Conservation (phyloP, 2,797 vertebrate species). For the Halcyon chelicuti region DNA sequence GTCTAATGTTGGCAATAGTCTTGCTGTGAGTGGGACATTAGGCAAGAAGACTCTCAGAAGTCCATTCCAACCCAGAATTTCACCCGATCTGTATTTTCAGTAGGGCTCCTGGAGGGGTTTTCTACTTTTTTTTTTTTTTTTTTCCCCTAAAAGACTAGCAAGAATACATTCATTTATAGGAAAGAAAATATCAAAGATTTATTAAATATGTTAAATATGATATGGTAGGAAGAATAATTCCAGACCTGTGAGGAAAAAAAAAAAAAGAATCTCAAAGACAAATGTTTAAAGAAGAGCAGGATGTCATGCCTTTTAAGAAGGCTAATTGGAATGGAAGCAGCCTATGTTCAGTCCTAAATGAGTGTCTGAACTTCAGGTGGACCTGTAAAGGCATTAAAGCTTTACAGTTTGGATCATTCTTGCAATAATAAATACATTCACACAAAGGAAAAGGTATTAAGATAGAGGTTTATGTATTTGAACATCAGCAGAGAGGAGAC, state of each 20-base stretch:
- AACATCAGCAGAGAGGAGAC: not conserved
- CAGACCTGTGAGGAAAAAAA: not conserved
- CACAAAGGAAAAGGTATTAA: not conserved
- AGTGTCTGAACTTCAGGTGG: not conserved
- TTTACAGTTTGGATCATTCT: not conserved
- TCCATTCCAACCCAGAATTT: not conserved
- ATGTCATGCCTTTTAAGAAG: not conserved
- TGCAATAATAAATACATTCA: not conserved
- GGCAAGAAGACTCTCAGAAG: not conserved
- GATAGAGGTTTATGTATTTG: not conserved
- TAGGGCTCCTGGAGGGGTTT: not conserved
- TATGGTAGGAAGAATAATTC: not conserved
- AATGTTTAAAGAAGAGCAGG: not conserved
- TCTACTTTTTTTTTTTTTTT: not conserved
- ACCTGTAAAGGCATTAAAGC: not conserved
- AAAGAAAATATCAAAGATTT: not conserved
- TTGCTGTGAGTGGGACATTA: not conserved
- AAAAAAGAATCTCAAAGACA: not conserved
- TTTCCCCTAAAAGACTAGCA: not conserved
- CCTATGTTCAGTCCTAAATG: not conserved
- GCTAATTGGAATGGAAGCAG: not conserved
- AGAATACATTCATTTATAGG: not conserved
- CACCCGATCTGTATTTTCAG: not conserved
- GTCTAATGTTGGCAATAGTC: not conserved
- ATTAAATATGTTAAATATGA: not conserved